A percentile compares a stretch with the other conserved stretches of the same genome.
phyloP scores from a whole-genome alignment of 2,797 vertebrate species.

The Florisuga fusca region DNA sequence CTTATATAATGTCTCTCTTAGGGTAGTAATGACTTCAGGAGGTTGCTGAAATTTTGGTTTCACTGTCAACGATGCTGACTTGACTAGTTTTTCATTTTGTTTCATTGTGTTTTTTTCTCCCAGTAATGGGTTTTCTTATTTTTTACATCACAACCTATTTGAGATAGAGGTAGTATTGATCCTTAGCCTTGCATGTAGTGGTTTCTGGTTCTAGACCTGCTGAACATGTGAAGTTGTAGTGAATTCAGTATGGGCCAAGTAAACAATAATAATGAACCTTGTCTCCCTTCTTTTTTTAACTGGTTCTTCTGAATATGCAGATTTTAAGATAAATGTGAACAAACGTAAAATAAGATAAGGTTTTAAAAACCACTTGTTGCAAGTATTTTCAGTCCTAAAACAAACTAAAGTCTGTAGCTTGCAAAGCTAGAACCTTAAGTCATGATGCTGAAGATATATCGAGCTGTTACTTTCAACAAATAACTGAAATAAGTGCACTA shows the following conservation, averaged over 20 bases:
- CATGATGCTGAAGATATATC: background rate
- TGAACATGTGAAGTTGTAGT: background rate
- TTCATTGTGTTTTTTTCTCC: background rate
- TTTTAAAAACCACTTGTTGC: background rate
- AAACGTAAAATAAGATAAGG: background rate
- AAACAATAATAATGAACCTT: background rate
- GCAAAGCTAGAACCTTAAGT: background rate
- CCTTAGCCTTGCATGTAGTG: background rate
- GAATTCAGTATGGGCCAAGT: background rate
- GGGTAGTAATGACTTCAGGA: background rate
- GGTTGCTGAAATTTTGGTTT: background rate
- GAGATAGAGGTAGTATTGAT: fast-evolving
- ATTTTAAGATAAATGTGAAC: background rate
- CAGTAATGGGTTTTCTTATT: background rate
- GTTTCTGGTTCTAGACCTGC: background rate
- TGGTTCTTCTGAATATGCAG: background rate
- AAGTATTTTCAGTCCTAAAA: background rate
- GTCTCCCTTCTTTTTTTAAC: background rate
- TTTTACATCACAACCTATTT: background rate
- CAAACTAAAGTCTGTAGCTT: background rate
- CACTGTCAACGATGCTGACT: background rate
- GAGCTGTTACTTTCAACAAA: background rate
- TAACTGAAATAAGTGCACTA: background rate
- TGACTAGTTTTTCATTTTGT: background rate
- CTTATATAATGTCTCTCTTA: background rate